phyloP scores from a whole-genome alignment of 2,797 vertebrate species.

The Alosa sapidissima region DNA sequence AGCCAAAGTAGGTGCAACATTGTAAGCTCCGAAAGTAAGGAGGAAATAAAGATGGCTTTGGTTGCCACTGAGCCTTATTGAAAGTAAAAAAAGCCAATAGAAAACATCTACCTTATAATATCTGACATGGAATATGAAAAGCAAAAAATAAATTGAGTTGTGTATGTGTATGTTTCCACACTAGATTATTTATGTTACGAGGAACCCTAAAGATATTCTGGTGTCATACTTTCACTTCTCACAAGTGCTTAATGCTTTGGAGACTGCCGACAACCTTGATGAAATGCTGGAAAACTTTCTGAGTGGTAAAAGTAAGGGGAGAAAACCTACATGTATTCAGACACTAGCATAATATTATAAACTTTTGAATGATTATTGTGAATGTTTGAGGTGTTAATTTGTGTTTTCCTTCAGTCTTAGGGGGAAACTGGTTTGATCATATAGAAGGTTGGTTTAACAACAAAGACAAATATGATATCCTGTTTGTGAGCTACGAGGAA shows the following conservation, averaged over 20 bases:
- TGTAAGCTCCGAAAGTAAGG: too few relatives aligned
- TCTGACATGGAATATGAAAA: too few relatives aligned
- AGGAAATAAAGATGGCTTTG: slow-evolving; percentile 43
- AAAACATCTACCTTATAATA: too few relatives aligned
- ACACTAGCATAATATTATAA: neutral
- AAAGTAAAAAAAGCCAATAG: too few relatives aligned
- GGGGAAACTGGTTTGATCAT: slow-evolving; percentile 69
- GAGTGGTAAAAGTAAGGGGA: slow-evolving; percentile 49
- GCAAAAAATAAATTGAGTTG: neutral
- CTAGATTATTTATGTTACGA: slow-evolving; percentile 58
- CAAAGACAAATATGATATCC: slow-evolving; percentile 70
- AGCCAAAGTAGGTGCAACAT: neutral
- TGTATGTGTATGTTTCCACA: neutral
- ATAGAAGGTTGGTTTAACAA: slow-evolving; percentile 68
- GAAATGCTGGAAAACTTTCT: slow-evolving; percentile 54
- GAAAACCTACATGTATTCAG: neutral
- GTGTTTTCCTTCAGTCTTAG: slow-evolving; percentile 45
- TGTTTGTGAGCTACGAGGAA: slow-evolving; percentile 72
- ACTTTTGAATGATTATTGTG: neutral
- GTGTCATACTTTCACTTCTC: slow-evolving; percentile 60
- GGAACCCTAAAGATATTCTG: slow-evolving; percentile 61
- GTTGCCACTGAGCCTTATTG: slow-evolving; percentile 42
- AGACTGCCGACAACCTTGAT: slow-evolving; percentile 22
- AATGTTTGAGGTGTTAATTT: neutral
- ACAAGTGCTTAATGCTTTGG: slow-evolving; percentile 42